Evolutionary conservation across 1,140 invertebrate genomes (phyloP).

Genomic region (Sinella curviseta): DNA sequence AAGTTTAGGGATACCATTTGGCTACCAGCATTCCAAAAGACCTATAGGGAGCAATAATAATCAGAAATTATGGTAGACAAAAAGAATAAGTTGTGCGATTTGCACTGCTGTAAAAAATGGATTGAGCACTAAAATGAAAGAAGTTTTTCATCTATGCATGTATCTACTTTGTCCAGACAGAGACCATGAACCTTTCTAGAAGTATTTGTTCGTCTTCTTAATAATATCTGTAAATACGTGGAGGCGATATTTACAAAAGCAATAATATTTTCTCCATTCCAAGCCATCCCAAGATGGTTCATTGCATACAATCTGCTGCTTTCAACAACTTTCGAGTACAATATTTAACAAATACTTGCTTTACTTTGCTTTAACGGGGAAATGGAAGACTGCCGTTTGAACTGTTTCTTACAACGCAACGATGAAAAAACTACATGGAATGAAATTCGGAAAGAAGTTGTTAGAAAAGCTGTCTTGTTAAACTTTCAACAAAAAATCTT

Average conservation of each 20-base stretch:
- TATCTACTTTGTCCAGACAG: not conserved
- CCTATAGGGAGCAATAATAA: conserved; percentile 57
- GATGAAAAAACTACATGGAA: too few species aligned
- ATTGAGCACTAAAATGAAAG: not conserved
- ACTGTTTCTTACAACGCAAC: too few species aligned
- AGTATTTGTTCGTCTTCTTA: not conserved
- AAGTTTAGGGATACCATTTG: conserved; percentile 99
- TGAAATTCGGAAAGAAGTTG: too few species aligned
- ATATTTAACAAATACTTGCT: too few species aligned
- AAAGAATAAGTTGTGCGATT: not conserved
- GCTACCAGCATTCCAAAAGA: conserved; percentile 89
- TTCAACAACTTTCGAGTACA: not conserved
- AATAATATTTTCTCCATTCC: not conserved
- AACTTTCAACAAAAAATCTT: too few species aligned
- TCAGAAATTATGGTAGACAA: not conserved
- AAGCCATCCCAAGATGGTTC: not conserved
- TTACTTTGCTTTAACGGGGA: too few species aligned
- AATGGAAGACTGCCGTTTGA: too few species aligned
- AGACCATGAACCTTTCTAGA: not conserved
- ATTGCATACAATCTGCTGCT: not conserved
- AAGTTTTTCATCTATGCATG: not conserved
- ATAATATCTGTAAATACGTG: not conserved
- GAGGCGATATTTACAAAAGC: not conserved
- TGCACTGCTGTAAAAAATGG: not conserved
- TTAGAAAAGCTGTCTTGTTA: too few species aligned